Conservation (phyloP, 2,888 invertebrate species). For the Erannis defoliaria region DNA sequence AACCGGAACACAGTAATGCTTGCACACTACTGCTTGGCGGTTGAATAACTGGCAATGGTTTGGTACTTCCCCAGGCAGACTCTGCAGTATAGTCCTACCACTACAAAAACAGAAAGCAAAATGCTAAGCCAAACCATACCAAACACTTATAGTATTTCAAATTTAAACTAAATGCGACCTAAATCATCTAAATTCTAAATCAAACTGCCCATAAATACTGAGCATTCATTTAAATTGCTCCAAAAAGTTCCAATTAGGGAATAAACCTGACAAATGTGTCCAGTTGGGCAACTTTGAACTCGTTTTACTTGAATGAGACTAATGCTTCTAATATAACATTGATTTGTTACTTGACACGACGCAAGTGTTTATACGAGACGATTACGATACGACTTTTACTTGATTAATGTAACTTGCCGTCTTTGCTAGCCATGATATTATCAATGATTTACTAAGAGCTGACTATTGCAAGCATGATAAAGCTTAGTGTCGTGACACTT, state of each 20-base stretch:
- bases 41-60: too few species aligned
- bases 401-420: too few species aligned
- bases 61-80: too few species aligned
- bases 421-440: too few species aligned
- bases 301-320: slow-evolving; percentile 71
- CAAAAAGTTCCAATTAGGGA: slow-evolving; percentile 64
- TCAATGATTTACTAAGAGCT: too few species aligned
- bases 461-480: too few species aligned
- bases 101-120: neutral
- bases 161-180: slow-evolving; percentile 21
- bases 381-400: slow-evolving; percentile 43
- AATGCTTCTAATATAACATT: slow-evolving; percentile 77
- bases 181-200: slow-evolving; percentile 28
- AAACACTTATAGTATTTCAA: slow-evolving; percentile 17
- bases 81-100: neutral
- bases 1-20: too few species aligned
- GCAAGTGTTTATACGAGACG: slow-evolving; percentile 47
- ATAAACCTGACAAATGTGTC: slow-evolving; percentile 64
- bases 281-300: slow-evolving; percentile 64
- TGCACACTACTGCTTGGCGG: too few species aligned
- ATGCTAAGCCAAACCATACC: too few species aligned
- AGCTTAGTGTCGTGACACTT: too few species aligned
- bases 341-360: slow-evolving; percentile 65
- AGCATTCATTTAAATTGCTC: slow-evolving; percentile 54
- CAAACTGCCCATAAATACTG: slow-evolving; percentile 44